Evolutionary conservation across 2,888 invertebrate genomes (phyloP), one percentile per base, ranked within the genome.

Genomic region (Eilema depressum): DNA sequence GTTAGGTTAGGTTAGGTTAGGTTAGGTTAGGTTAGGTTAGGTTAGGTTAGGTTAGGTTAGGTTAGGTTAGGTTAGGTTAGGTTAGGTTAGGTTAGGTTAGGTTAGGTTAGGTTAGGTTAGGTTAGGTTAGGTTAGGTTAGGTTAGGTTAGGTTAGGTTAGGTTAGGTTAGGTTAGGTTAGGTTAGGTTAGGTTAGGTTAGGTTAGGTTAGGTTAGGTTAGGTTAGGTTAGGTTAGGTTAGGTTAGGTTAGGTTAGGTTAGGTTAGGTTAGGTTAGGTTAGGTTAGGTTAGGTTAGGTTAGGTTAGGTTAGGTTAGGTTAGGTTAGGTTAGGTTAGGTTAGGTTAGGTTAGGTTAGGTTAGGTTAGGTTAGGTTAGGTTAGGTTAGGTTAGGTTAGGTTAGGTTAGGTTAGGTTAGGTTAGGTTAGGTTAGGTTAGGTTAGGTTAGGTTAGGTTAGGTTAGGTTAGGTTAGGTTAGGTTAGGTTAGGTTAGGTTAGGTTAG

Each of bases 371-470:
- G 60, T 60, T 60, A 60, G 60, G 60, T 60, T 60, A 60, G 60
- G 60, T 60, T 60, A 60, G 60, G 60, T 60, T 60, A 60, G 60
- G 60, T 60, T 60, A 60, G 60, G 60, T 60, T 60, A 60, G 60
- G 60, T 60, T 60, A 62, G 62, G 62, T 62, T 62, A 62, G 62
- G 62, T 62, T 62, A 62, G 62, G 62, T 62, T 62, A 62, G 62
- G 62, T 62, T 62, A 62, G 37, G 28, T 30, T 57, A 14, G 14
- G 57, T 23, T 57, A 57, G 57, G 57, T 57, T 28, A 28, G 57
- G 57, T 60, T 60, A 60, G 60, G 60, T 60, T 60, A 60, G 60
- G 60, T 60, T 60, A 60, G 60, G 60, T 60, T 60, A 60, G 60
- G 60, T 60, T 60, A 60, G 60, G 60, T 60, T 60, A 60, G 60